Conservation (phyloP, 1,140 invertebrate genomes). For the Chionoecetes opilio region DNA sequence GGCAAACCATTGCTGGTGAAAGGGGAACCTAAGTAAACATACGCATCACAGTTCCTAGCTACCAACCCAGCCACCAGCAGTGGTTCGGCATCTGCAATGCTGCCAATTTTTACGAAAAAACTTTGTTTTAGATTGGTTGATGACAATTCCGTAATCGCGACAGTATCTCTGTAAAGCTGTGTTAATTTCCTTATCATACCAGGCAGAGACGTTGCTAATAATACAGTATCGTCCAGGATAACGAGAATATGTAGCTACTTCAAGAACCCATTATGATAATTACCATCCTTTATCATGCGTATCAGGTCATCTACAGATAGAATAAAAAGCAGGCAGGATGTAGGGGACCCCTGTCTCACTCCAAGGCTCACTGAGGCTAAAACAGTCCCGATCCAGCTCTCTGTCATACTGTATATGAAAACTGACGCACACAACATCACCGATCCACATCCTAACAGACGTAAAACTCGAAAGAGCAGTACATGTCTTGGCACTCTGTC, state of each 20-base stretch:
- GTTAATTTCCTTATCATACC: neutral
- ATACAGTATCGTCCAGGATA: neutral
- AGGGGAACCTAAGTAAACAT: neutral
- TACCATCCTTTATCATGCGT: neutral
- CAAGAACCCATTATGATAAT: neutral
- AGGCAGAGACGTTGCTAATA: neutral
- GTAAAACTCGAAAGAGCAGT: too few relatives aligned
- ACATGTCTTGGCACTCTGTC: too few relatives aligned
- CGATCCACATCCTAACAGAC: too few relatives aligned
- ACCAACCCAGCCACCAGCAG: neutral
- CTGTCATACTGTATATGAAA: too few relatives aligned
- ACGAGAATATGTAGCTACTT: neutral
- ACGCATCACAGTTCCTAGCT: neutral
- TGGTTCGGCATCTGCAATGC: neutral
- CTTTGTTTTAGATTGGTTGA: neutral
- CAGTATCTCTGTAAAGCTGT: neutral
- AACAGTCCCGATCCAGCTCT: too few relatives aligned
- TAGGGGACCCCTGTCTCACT: neutral
- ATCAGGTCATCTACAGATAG: neutral
- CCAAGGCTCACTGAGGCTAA: too few relatives aligned
- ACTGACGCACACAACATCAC: too few relatives aligned
- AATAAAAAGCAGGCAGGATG: neutral
- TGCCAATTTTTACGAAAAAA: neutral
- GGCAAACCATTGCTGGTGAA: slow-evolving; percentile 20
- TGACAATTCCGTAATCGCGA: neutral